Conservation (phyloP, 1,140 invertebrate genomes). For the Eurosta solidaginis region DNA sequence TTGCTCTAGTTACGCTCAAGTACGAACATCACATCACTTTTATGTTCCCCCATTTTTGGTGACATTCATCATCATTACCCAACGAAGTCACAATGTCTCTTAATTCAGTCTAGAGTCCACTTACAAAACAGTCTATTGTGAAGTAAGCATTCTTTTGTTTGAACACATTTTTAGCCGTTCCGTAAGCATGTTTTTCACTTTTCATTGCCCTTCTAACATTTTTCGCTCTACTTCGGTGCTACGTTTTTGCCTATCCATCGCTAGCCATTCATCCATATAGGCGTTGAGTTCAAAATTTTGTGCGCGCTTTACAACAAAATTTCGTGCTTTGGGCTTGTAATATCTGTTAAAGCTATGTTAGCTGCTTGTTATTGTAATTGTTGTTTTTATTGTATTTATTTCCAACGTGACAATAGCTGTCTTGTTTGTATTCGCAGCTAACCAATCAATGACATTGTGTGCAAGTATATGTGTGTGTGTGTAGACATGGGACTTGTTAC, state of each 20-base stretch:
- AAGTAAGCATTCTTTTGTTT: slow-evolving; percentile 15
- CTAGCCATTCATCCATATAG: background rate
- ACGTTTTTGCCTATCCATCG: background rate
- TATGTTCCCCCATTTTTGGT: background rate
- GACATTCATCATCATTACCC: no score
- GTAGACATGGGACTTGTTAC: background rate
- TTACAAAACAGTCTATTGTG: background rate
- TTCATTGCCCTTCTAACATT: background rate
- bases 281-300: slow-evolving; percentile 20
- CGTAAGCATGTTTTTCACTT: background rate
- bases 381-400: slow-evolving; percentile 4
- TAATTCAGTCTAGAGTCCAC: slow-evolving; percentile 7
- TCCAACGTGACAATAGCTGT: slow-evolving; percentile 9
- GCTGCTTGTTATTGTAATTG: background rate
- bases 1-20: no score
- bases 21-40: background rate
- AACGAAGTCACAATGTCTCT: background rate
- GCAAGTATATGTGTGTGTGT: background rate
- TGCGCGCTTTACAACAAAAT: background rate
- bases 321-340: no score
- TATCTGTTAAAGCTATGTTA: no score
- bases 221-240: background rate
- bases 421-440: background rate
- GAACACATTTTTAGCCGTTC: background rate
- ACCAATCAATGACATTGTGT: background rate